phyloP scores from a whole-genome alignment of 2,113 vertebrate genomes.

The Melanerpes formicivorus region DNA sequence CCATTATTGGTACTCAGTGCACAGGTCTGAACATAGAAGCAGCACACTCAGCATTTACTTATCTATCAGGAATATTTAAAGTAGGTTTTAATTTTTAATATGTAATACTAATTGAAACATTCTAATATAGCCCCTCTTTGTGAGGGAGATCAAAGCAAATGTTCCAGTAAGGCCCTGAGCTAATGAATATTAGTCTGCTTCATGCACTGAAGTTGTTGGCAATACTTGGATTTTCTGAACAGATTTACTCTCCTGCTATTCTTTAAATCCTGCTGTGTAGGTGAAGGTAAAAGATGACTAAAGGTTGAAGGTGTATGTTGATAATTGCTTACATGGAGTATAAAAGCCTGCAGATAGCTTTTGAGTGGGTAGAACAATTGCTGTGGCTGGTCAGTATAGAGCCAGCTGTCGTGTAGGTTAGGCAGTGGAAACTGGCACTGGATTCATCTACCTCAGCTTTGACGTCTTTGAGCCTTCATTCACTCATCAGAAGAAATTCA shows the following conservation, averaged over 20 bases:
- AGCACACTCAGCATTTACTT: constrained; percentile 70
- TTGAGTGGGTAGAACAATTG: neutral
- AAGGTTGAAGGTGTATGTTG: neutral
- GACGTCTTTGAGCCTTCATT: neutral
- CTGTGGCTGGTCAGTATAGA: neutral
- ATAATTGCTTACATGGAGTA: neutral
- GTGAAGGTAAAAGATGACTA: neutral
- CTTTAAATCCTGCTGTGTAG: constrained; percentile 28
- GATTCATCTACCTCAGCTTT: neutral
- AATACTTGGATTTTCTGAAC: constrained; percentile 45
- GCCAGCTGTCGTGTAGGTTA: neutral
- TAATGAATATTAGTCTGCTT: constrained; percentile 67
- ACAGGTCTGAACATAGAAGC: constrained; percentile 62
- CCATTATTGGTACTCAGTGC: constrained; percentile 45
- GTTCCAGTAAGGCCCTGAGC: constrained; percentile 59
- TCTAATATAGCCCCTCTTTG: constrained; percentile 57
- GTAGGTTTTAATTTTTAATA: constrained; percentile 76
- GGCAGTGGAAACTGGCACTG: neutral
- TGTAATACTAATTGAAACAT: constrained; percentile 71
- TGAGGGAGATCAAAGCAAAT: constrained; percentile 70
- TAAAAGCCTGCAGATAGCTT: neutral
- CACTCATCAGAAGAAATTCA: neutral
- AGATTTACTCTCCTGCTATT: neutral
- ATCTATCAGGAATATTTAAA: constrained; percentile 72
- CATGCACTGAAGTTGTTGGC: constrained; percentile 34